Conservation (phyloP, 2,113 vertebrate genomes). For the Azemiops feae region DNA sequence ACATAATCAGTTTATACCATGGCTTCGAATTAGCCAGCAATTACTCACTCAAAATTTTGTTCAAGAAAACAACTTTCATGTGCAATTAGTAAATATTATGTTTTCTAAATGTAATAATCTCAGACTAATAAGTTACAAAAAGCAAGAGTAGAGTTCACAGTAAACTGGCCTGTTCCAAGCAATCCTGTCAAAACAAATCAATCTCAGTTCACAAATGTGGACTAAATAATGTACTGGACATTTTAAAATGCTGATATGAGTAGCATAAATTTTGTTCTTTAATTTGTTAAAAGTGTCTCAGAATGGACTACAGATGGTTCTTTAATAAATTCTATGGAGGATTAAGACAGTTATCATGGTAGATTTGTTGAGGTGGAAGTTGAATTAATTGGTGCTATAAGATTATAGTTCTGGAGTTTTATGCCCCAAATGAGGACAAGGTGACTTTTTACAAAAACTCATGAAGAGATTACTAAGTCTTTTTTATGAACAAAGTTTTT, state of each 20-base stretch:
- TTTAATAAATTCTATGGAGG: neutral
- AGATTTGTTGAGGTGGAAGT: neutral
- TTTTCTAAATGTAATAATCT: neutral
- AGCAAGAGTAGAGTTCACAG: neutral
- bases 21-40: neutral
- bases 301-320: neutral
- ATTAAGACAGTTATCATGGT: neutral
- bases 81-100: neutral
- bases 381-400: neutral
- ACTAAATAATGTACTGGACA: neutral
- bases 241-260: neutral
- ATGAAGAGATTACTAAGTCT: neutral
- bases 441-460: neutral
- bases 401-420: neutral
- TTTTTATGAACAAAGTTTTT: neutral
- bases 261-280: neutral
- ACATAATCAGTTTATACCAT: neutral
- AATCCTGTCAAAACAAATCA: neutral
- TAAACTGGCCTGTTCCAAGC: neutral
- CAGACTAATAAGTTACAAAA: neutral
- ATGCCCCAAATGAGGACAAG: neutral
- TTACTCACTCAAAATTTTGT: neutral
- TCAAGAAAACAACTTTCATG: neutral
- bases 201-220: neutral
- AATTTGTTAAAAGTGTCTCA: neutral